Conservation (phyloP, 2,113 vertebrate genomes). For the Dicentrarchus labrax region DNA sequence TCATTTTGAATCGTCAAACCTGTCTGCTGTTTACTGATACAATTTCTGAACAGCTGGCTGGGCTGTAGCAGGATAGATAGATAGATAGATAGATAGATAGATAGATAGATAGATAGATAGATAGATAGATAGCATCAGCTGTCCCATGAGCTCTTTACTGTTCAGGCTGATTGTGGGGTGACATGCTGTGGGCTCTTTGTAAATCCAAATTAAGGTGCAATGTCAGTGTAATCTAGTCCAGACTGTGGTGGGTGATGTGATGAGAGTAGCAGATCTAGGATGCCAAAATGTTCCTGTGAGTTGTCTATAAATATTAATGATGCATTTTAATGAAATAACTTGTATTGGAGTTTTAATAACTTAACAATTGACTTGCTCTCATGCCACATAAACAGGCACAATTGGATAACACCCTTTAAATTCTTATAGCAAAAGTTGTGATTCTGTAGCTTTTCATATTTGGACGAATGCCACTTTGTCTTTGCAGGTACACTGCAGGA, state of each 20-base stretch:
- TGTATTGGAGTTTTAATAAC: not conserved
- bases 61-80: no score
- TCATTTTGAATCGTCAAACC: not conserved
- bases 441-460: not conserved
- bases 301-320: not conserved
- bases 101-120: no score
- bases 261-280: not conserved
- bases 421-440: not conserved
- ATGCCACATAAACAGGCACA: not conserved
- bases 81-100: no score
- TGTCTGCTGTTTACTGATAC: slow-evolving; percentile 25
- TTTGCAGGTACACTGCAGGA: slow-evolving; percentile 94
- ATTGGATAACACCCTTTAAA: not conserved
- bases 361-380: not conserved
- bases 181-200: not conserved
- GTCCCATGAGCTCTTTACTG: not conserved
- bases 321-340: not conserved
- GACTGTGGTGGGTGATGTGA: slow-evolving; percentile 2
- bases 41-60: slow-evolving; percentile 20
- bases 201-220: slow-evolving; percentile 8
- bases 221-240: slow-evolving; percentile 1
- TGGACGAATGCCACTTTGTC: not conserved
- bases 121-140: no score
- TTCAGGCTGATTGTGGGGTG: slow-evolving; percentile 1
- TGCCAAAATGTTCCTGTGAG: not conserved